These are phyloP conservation scores for Mellilla xanthometata DNA, from an alignment of 2,888 invertebrate genomes.

Conservation along the genomic window DNA sequence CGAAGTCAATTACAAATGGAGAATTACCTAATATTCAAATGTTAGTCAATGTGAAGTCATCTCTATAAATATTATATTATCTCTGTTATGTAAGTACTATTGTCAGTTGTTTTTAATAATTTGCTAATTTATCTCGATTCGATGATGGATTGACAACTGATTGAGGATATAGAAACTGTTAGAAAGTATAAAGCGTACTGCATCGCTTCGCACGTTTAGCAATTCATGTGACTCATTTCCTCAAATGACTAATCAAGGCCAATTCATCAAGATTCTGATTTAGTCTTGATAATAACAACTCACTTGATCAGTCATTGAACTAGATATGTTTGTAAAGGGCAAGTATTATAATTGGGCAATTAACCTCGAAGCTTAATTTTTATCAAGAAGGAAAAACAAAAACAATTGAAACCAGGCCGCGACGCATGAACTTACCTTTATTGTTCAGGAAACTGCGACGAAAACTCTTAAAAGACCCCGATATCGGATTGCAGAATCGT, in stretches of 20 bases:
- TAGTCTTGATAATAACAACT: constrained; percentile 39
- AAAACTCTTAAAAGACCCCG: constrained; percentile 22
- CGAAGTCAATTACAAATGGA: constrained; percentile 32
- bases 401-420: constrained; percentile 6
- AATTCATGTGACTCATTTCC: constrained; percentile 44
- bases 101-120: constrained; percentile 22
- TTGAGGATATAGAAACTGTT: constrained; percentile 13
- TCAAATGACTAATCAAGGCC: constrained; percentile 47
- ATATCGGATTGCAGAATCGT: constrained; percentile 53
- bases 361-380: constrained; percentile 28
- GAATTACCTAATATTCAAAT: constrained; percentile 40
- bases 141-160: constrained; percentile 3
- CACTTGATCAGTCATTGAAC: constrained; percentile 39
- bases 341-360: constrained; percentile 32
- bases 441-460: constrained; percentile 9
- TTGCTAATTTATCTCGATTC: constrained; percentile 10
- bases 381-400: constrained; percentile 2
- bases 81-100: constrained; percentile 38
- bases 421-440: constrained; percentile 8
- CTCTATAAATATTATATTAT: constrained; percentile 40
- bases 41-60: constrained; percentile 38
- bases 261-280: constrained; percentile 35
- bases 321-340: constrained; percentile 39
- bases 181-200: constrained; percentile 24
- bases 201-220: constrained; percentile 14